Conservation (phyloP, 2,888 invertebrate species). For the Drosophila helvetica region DNA sequence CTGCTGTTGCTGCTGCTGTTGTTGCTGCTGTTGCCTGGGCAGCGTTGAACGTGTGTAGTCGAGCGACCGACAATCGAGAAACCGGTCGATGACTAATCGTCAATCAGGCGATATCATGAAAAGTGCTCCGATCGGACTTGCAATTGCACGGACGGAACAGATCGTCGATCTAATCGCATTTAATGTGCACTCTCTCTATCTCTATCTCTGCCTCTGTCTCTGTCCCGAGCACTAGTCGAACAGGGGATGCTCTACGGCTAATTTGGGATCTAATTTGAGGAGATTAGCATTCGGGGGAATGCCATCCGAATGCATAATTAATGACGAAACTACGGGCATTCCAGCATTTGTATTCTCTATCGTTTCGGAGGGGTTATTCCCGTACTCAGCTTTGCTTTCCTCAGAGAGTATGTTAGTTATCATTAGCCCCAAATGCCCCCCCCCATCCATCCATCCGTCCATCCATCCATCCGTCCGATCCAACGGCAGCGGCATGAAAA, state of each 20-base stretch:
- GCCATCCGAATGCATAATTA: not conserved
- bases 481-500: conserved; percentile 58
- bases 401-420: too few relatives aligned
- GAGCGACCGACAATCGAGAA: conserved; percentile 26
- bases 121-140: conserved; percentile 58
- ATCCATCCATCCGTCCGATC: conserved; percentile 22
- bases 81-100: conserved; percentile 80
- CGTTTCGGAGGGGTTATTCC: not conserved
- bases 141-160: conserved; percentile 52
- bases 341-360: not conserved
- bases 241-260: conserved; percentile 1
- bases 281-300: not conserved
- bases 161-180: conserved; percentile 20
- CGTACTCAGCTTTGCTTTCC: not conserved
- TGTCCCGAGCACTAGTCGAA: not conserved
- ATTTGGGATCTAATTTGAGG: not conserved
- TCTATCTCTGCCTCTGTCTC: not conserved
- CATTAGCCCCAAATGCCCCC: not conserved
- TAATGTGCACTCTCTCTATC: not conserved
- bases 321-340: not conserved
- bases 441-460: not conserved
- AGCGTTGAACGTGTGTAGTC: conserved; percentile 41
- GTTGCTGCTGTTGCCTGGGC: conserved; percentile 28
- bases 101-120: conserved; percentile 78
- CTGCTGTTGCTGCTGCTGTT: conserved; percentile 64